phyloP scores from a whole-genome alignment of 1,140 invertebrate species.

The Tachypleus tridentatus region DNA sequence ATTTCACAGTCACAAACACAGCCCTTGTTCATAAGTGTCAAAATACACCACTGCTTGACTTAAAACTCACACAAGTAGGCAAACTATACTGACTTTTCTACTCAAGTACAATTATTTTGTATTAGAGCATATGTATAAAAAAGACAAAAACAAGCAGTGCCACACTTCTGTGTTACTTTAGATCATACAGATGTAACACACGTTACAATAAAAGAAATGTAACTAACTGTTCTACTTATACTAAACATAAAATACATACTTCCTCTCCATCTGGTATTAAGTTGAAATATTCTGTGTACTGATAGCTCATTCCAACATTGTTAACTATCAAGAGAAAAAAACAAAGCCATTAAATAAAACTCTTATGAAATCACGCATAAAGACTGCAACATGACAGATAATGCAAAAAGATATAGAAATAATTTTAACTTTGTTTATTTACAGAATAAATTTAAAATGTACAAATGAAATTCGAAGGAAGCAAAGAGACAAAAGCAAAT shows the following conservation, averaged over 20 bases:
- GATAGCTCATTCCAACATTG: constrained; percentile 87
- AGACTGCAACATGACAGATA: not conserved
- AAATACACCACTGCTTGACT: too few species aligned
- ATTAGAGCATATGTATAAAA: too few species aligned
- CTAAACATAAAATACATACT: constrained; percentile 23
- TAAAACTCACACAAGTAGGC: too few species aligned
- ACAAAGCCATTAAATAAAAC: not conserved
- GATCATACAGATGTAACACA: too few species aligned
- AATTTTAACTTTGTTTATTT: too few species aligned
- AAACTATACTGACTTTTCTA: too few species aligned
- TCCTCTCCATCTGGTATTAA: constrained; percentile 44
- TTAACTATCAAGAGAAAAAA: constrained; percentile 41
- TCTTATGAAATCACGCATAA: not conserved
- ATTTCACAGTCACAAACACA: too few species aligned
- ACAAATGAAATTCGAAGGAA: not conserved
- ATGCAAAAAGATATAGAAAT: not conserved
- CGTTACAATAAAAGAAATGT: not conserved
- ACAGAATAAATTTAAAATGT: too few species aligned
- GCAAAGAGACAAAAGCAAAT: not conserved
- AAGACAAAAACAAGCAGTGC: too few species aligned
- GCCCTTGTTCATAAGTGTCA: too few species aligned
- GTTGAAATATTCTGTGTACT: constrained; percentile 66
- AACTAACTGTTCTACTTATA: not conserved
- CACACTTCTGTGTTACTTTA: too few species aligned
- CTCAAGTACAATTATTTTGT: too few species aligned